These are phyloP conservation scores for Yoshiicerus persimilis DNA, from an alignment of 1,140 invertebrate genomes.

Conservation along the genomic window DNA sequence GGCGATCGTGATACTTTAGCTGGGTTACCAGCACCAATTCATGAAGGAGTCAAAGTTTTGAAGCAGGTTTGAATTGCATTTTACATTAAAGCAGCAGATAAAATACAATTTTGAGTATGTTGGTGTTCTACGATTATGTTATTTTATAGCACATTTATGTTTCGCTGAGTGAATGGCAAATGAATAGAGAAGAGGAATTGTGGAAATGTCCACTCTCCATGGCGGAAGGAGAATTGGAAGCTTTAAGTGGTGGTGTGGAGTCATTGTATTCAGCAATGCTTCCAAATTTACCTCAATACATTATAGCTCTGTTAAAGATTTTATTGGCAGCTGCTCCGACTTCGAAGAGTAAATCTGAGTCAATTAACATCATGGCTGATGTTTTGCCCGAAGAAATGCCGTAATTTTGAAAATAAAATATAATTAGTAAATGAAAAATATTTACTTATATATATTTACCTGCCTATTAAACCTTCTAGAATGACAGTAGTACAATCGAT, in stretches of 20 bases:
- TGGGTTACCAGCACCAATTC: constrained; percentile 87
- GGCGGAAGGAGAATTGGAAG: constrained; percentile 63
- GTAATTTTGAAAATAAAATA: constrained; percentile 58
- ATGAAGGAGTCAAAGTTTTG: constrained; percentile 88
- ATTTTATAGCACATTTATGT: constrained; percentile 80
- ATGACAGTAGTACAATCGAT: constrained; percentile 96
- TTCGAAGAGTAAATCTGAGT: constrained; percentile 96
- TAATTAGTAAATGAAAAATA: too few species aligned
- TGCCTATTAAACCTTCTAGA: constrained; percentile 54
- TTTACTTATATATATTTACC: too few species aligned
- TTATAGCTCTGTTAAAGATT: constrained; percentile 96
- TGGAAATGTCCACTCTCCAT: constrained; percentile 56
- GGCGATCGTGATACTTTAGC: constrained; percentile 83
- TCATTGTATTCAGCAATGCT: constrained; percentile 67
- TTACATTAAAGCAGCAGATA: too few species aligned
- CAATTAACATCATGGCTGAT: constrained; percentile 97
- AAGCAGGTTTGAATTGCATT: too few species aligned
- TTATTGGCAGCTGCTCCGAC: constrained; percentile 95
- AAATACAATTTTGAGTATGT: too few species aligned
- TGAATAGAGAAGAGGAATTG: constrained; percentile 74
- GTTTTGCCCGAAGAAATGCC: constrained; percentile 96
- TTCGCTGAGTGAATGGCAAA: constrained; percentile 78
- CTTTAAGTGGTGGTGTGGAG: constrained; percentile 26
- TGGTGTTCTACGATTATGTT: too few species aligned
- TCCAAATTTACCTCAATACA: constrained; percentile 91